Conservation (phyloP, 1,140 invertebrate genomes). For the Zaprionus vittiger region DNA sequence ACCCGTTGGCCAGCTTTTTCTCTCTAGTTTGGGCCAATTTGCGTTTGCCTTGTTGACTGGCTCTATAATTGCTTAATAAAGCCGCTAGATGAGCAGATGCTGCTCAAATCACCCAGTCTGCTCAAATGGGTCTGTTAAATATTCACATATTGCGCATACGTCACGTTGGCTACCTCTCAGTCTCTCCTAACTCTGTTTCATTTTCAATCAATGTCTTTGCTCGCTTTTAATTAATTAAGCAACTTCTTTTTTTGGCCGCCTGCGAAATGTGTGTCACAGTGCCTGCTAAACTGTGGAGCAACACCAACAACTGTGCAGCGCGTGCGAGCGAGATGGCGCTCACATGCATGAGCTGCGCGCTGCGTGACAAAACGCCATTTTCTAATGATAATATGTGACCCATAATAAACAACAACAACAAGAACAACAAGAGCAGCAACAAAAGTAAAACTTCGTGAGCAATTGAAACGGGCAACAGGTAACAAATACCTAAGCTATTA, state of each 20-base stretch:
- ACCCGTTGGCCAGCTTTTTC: slow-evolving; percentile 31
- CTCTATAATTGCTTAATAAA: slow-evolving; percentile 77
- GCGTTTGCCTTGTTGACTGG: slow-evolving; percentile 28
- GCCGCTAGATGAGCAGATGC: slow-evolving; percentile 43
- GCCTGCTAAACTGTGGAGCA: slow-evolving; percentile 32
- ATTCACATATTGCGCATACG: slow-evolving; percentile 38
- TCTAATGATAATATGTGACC: slow-evolving; percentile 82
- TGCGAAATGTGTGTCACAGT: slow-evolving; percentile 48
- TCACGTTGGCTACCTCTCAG: background rate
- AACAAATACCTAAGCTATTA: slow-evolving; percentile 81
- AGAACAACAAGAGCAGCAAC: slow-evolving; percentile 42
- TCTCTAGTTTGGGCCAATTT: slow-evolving; percentile 59
- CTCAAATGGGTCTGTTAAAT: slow-evolving; percentile 4
- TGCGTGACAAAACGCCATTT: slow-evolving; percentile 83
- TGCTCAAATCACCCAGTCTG: slow-evolving; percentile 30
- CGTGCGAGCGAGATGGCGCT: slow-evolving; percentile 40
- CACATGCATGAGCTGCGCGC: slow-evolving; percentile 52
- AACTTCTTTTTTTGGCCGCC: slow-evolving; percentile 10
- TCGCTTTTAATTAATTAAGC: slow-evolving; percentile 46
- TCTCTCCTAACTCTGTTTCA: background rate
- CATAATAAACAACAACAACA: slow-evolving; percentile 66
- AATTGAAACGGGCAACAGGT: slow-evolving; percentile 81
- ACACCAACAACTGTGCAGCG: slow-evolving; percentile 10
- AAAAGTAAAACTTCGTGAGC: slow-evolving; percentile 69
- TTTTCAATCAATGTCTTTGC: slow-evolving; percentile 35